Base-by-base conservation (phyloP, 2,113 vertebrate genomes). In the Tachysurus vachellii region DNA sequence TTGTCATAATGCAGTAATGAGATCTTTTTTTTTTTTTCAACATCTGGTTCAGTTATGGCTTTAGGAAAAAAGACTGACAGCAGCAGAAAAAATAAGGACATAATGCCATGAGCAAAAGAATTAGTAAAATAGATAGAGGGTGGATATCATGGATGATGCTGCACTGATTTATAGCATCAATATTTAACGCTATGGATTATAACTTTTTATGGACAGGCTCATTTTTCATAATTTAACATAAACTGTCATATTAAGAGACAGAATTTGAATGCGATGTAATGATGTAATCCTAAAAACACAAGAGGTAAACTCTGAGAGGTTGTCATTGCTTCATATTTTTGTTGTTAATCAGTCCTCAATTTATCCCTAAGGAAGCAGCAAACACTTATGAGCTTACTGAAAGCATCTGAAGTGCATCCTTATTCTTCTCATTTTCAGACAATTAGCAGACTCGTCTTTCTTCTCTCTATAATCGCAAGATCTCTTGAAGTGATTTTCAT, bases 1-100 rank as follows among this genome's bases (percentile, higher is more conserved):
- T 93, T 92, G 94, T 93, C 91, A 91, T 84, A 92, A 92, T 90
- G 87, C 88, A 89, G 91, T 94, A 95, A 94, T 93, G 85, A 88
- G 92, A 91, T 80, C 92, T 86, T 64, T 88, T 82, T 86, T 86
- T 64, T 88, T 82, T 86, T 87, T 87, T 66, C 17, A 89, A 90
- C 90, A 92, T 86, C 90, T 92, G 90, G 64, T 90, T 85, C 82
- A 83, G 84, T 84, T 87, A 85, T 70, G 36, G 90, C 80, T 83
- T 17, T 71, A 80, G 70, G 86, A 83, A 88, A 61, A 61, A 70
- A 91, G 91, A 93, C 90, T 93, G 93, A 91, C 92, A 89, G 80
- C 71, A 83, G 80, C 42, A 57, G 36, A 88, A 87, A 85, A 80
- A 76, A 70, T 44, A 84, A 91, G 64, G 89, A 91, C 86, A 92